Evolutionary conservation across 2,113 vertebrate genomes (phyloP).

Genomic region (Todiramphus chloris): DNA sequence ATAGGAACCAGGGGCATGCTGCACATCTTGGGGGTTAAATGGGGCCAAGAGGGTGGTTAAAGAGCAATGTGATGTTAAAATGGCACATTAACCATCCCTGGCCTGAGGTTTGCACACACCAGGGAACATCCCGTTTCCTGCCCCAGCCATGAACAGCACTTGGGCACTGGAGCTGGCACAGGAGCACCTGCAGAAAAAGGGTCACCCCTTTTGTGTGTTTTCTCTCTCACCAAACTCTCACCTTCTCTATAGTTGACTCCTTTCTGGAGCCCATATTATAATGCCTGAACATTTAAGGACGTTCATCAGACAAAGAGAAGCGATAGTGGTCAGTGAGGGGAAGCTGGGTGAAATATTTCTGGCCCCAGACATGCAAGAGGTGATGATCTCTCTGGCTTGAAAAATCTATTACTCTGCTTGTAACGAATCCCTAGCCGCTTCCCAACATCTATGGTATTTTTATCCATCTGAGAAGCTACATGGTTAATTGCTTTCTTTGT

Average conservation of each 20-base stretch:
- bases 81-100: accelerated
- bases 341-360: background rate
- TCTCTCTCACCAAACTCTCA: background rate
- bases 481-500: slow-evolving; percentile 42
- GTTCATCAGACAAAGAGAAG: background rate
- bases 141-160: background rate
- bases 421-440: background rate
- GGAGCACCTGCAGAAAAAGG: background rate
- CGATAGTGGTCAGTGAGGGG: accelerated
- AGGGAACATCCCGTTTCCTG: background rate
- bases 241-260: background rate
- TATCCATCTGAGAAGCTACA: slow-evolving; percentile 16
- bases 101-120: background rate
- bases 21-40: background rate
- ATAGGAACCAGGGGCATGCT: background rate
- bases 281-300: background rate
- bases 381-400: background rate
- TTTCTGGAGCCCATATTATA: background rate
- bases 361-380: background rate
- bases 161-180: background rate
- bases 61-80: background rate
- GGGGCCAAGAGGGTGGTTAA: background rate
- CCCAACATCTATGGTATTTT: slow-evolving; percentile 2
- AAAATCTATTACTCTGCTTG: background rate
- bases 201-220: background rate